These are phyloP conservation scores for Lordiphosa fenestrarum DNA, from an alignment of 2,888 invertebrate genomes.

Conservation along the genomic window DNA sequence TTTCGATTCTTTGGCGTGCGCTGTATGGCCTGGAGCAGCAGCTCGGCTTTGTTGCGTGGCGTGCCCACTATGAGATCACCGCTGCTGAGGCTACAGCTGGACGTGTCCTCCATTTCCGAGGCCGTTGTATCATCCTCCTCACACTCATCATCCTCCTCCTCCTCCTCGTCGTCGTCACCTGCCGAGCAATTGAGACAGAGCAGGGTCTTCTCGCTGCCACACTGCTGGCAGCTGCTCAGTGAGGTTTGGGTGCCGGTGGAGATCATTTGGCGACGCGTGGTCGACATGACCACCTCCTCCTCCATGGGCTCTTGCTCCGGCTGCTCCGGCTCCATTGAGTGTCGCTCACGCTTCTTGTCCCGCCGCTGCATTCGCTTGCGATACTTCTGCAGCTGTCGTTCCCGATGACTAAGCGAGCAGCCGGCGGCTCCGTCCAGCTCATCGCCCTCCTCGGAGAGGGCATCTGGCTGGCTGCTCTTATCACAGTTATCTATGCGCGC, in stretches of 20 bases:
- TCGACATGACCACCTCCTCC: conserved; percentile 38
- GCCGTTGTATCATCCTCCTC: conserved; percentile 45
- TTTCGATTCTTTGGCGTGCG: conserved; percentile 80
- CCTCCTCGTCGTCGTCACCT: conserved; percentile 17
- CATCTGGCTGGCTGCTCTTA: conserved; percentile 26
- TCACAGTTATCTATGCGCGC: conserved; percentile 60
- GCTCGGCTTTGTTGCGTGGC: conserved; percentile 81
- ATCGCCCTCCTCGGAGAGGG: conserved; percentile 32
- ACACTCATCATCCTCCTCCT: conserved; percentile 45
- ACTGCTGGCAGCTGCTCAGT: conserved; percentile 69
- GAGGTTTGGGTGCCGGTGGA: conserved; percentile 80
- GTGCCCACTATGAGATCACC: conserved; percentile 73
- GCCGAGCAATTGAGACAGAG: conserved; percentile 77
- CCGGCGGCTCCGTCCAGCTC: conserved; percentile 38
- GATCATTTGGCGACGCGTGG: conserved; percentile 61
- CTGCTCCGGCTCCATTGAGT: conserved; percentile 44
- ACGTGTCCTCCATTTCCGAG: conserved; percentile 64
- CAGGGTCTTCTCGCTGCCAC: conserved; percentile 79
- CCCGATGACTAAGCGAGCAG: conserved; percentile 72
- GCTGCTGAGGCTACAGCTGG: conserved; percentile 66
- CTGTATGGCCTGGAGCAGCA: conserved; percentile 82
- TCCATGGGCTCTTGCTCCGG: conserved; percentile 64
- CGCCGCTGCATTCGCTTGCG: conserved; percentile 80
- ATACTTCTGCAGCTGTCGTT: conserved; percentile 79
- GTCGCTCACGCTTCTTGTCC: conserved; percentile 75